Conservation (phyloP, 1,140 invertebrate genomes). For the Meloidogyne exigua region DNA sequence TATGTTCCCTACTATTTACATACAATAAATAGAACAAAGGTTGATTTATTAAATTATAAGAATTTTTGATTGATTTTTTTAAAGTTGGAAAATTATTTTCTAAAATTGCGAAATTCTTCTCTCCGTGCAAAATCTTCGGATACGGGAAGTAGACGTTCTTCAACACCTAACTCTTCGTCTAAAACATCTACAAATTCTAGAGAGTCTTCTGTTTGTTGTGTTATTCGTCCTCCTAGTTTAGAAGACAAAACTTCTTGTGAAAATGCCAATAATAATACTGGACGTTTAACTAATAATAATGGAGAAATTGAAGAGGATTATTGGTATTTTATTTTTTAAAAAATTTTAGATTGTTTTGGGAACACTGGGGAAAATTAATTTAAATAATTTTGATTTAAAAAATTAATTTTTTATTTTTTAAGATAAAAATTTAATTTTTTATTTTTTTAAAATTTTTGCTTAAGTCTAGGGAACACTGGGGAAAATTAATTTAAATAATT, state of each 20-base stretch:
- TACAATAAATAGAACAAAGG: conserved; percentile 53
- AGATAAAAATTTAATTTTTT: no score
- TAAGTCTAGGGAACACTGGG: no score
- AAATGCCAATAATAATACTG: conserved; percentile 28
- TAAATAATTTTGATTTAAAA: no score
- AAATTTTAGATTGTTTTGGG: background rate
- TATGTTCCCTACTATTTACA: conserved; percentile 60
- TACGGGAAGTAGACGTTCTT: conserved; percentile 32
- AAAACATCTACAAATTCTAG: conserved; percentile 46
- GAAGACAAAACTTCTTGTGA: background rate
- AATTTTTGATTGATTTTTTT: conserved; percentile 12
- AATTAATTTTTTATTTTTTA: no score
- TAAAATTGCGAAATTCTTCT: conserved; percentile 22
- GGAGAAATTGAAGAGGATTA: background rate
- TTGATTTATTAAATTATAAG: conserved; percentile 14
- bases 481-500: no score
- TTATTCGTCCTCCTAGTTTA: background rate
- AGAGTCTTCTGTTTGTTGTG: conserved; percentile 34
- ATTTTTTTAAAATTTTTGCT: no score
- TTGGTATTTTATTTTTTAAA: background rate
- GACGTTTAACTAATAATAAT: background rate
- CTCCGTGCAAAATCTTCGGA: conserved; percentile 24
- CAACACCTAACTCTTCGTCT: conserved; percentile 48
- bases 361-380: no score
- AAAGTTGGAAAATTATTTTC: conserved; percentile 48